These are phyloP conservation scores for Dryocosmus kuriphilus DNA, from an alignment of 2,888 invertebrate genomes.

Conservation along the genomic window DNA sequence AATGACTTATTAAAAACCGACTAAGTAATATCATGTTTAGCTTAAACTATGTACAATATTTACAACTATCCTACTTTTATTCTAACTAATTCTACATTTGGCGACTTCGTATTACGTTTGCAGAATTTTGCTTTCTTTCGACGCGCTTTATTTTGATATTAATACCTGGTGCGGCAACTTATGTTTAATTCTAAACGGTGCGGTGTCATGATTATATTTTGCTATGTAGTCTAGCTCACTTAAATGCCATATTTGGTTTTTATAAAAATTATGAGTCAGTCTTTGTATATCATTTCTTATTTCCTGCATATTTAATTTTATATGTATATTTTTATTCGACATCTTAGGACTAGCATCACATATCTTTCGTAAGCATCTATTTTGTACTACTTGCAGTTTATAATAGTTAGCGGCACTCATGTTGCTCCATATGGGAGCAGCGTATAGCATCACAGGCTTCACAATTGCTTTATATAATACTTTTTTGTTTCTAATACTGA, in stretches of 20 bases:
- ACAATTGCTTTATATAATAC: too few relatives aligned
- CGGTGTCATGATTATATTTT: slow-evolving; percentile 1
- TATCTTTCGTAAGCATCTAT: too few relatives aligned
- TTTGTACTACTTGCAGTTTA: too few relatives aligned
- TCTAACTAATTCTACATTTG: not conserved
- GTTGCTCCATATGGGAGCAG: not conserved
- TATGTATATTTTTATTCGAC: too few relatives aligned
- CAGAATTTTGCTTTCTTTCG: not conserved
- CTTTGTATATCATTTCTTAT: not conserved
- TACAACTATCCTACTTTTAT: not conserved
- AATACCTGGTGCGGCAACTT: slow-evolving; percentile 10
- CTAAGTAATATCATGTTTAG: too few relatives aligned
- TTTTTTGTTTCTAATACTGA: too few relatives aligned
- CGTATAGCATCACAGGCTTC: too few relatives aligned
- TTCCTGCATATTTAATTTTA: not conserved
- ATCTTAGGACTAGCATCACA: too few relatives aligned
- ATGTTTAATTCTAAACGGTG: slow-evolving; percentile 27
- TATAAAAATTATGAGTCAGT: not conserved
- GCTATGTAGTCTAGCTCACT: not conserved
- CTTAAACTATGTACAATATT: not conserved
- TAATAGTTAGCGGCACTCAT: not conserved
- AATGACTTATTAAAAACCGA: too few relatives aligned
- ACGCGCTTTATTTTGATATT: slow-evolving; percentile 39
- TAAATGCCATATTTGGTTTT: not conserved
- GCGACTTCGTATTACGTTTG: not conserved